These are phyloP conservation scores for Blennius ocellaris DNA, from an alignment of 2,113 vertebrate genomes.

Conservation along the genomic window DNA sequence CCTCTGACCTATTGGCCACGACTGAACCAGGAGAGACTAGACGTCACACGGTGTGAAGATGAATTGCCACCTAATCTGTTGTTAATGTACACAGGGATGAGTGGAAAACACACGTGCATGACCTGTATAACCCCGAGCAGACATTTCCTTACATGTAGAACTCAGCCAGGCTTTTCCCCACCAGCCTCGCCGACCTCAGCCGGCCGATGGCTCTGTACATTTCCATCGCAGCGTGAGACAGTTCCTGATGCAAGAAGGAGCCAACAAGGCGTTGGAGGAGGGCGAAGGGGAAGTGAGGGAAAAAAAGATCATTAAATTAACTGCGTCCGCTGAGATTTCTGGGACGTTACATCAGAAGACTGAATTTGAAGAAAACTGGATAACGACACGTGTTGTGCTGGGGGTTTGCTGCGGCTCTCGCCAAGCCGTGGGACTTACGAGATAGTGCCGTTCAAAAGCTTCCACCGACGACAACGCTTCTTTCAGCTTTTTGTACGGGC, in stretches of 20 bases:
- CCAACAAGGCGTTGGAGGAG: not conserved
- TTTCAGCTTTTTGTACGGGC: slow-evolving; percentile 97
- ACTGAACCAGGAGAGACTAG: too few relatives aligned
- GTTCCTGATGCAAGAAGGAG: slow-evolving; percentile 83
- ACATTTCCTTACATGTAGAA: slow-evolving; percentile 92
- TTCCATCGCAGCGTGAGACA: slow-evolving; percentile 94
- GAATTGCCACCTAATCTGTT: too few relatives aligned
- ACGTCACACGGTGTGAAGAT: too few relatives aligned
- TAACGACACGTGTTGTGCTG: too few relatives aligned
- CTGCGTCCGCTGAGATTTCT: slow-evolving; percentile 6
- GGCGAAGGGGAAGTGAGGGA: not conserved
- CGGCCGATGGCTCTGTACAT: slow-evolving; percentile 94
- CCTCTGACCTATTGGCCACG: too few relatives aligned
- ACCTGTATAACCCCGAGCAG: too few relatives aligned
- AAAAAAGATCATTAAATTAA: slow-evolving; percentile 27
- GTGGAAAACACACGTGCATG: too few relatives aligned
- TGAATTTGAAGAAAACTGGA: not conserved
- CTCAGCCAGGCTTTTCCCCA: slow-evolving; percentile 97
- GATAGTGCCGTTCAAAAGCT: slow-evolving; percentile 97
- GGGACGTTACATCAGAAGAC: slow-evolving; percentile 30
- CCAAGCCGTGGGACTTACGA: slow-evolving; percentile 84
- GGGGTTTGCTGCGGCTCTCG: too few relatives aligned
- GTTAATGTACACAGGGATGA: too few relatives aligned
- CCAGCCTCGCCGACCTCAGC: slow-evolving; percentile 90
- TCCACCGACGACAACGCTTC: slow-evolving; percentile 97